Evolutionary conservation across 2,888 invertebrate genomes (phyloP).

Genomic region (Schizotus pectinicornis): DNA sequence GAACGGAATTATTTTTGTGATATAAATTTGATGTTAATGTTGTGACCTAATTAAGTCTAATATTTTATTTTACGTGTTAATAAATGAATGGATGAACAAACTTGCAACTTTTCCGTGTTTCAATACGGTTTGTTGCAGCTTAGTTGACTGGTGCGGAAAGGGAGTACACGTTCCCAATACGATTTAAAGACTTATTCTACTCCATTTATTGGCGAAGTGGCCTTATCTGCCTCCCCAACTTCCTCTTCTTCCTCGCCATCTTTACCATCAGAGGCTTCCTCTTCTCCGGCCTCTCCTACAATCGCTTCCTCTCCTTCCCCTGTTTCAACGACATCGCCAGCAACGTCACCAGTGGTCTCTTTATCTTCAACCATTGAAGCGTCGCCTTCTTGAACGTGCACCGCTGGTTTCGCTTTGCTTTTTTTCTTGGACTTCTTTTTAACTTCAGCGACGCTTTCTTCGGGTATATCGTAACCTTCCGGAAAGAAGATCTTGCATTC

Average conservation of each 20-base stretch:
- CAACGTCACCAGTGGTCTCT: slow-evolving; percentile 29
- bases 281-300: slow-evolving; percentile 49
- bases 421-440: slow-evolving; percentile 64
- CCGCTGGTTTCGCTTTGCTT: slow-evolving; percentile 33
- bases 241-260: slow-evolving; percentile 39
- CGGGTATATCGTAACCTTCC: slow-evolving; percentile 65
- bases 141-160: too few relatives aligned
- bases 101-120: too few relatives aligned
- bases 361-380: slow-evolving; percentile 30
- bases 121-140: too few relatives aligned
- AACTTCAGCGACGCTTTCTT: slow-evolving; percentile 56
- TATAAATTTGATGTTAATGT: too few relatives aligned
- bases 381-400: slow-evolving; percentile 25
- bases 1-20: too few relatives aligned
- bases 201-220: slow-evolving; percentile 62
- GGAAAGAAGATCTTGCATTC: slow-evolving; percentile 76
- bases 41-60: too few relatives aligned
- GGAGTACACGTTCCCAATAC: too few relatives aligned
- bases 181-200: slow-evolving; percentile 25
- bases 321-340: slow-evolving; percentile 28
- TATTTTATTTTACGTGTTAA: too few relatives aligned
- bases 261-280: slow-evolving; percentile 38
- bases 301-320: slow-evolving; percentile 22
- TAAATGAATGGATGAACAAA: too few relatives aligned
- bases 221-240: slow-evolving; percentile 57